These are phyloP conservation scores for Stegastes partitus DNA, from an alignment of 2,113 vertebrate genomes.

Conservation along the genomic window DNA sequence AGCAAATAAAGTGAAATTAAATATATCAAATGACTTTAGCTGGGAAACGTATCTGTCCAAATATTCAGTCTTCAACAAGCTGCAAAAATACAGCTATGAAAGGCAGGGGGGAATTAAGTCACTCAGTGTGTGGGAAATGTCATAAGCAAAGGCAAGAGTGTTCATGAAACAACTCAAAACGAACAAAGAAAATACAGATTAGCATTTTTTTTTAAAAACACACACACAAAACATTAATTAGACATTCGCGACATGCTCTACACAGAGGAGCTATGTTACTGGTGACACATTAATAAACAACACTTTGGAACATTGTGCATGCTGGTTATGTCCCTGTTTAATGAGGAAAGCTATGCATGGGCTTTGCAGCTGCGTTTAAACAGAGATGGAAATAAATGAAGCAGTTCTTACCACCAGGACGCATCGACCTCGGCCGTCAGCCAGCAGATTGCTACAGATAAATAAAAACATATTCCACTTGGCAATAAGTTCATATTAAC, in stretches of 20 bases:
- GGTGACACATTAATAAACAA: neutral
- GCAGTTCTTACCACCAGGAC: conserved; percentile 94
- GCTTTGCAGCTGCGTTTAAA: neutral
- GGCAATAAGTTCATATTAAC: conserved; percentile 93
- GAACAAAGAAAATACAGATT: no score
- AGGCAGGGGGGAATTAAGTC: conserved; percentile 1
- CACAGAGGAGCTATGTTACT: no score
- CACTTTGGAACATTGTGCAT: neutral
- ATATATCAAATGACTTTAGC: conserved; percentile 47
- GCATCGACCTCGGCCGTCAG: conserved; percentile 89
- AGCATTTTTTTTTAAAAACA: no score
- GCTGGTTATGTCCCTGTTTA: neutral
- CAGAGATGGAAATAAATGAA: neutral
- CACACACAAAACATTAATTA: no score
- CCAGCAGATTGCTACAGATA: conserved; percentile 89
- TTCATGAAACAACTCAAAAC: neutral
- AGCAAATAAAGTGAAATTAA: conserved; percentile 57
- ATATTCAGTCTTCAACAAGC: conserved; percentile 30
- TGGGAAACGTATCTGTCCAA: conserved; percentile 42
- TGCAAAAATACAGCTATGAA: conserved; percentile 17
- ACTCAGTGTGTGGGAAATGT: neutral
- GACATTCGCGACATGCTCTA: no score
- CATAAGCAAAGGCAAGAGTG: neutral
- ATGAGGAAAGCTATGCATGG: neutral
- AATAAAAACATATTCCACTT: conserved; percentile 89